These are phyloP conservation scores for Sarcophaga caerulescens DNA, from an alignment of 2,888 invertebrate species.

Conservation along the genomic window DNA sequence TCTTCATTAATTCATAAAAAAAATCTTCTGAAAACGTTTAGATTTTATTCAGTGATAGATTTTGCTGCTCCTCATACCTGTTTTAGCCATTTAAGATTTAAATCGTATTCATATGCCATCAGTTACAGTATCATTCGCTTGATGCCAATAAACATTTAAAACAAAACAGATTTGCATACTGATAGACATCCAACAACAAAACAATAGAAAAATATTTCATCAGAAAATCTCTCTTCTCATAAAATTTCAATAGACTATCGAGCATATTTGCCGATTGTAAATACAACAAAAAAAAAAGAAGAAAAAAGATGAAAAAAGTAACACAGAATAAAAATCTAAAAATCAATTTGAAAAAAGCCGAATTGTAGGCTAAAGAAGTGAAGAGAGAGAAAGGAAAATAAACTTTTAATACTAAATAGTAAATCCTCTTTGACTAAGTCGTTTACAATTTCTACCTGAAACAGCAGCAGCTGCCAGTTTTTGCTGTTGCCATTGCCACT, in stretches of 20 bases:
- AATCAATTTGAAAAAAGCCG: background rate
- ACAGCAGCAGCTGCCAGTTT: slow-evolving; percentile 28
- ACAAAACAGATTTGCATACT: background rate
- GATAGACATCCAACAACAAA: background rate
- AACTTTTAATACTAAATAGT: slow-evolving; percentile 31
- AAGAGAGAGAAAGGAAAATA: background rate
- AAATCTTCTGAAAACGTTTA: background rate
- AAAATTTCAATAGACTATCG: slow-evolving; percentile 30
- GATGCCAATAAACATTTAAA: slow-evolving; percentile 3
- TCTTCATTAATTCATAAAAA: background rate
- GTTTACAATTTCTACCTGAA: slow-evolving; percentile 47
- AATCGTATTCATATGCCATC: background rate
- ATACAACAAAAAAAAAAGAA: too few species aligned
- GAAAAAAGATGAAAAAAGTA: background rate
- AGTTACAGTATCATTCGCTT: background rate
- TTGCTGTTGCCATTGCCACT: background rate
- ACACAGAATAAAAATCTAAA: background rate
- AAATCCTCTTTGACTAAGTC: slow-evolving; percentile 60
- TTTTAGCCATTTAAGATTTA: background rate
- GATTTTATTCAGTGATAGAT: too few species aligned
- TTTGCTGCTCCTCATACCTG: background rate
- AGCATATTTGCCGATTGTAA: background rate
- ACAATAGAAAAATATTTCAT: background rate
- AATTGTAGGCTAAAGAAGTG: too few species aligned
- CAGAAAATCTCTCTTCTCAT: background rate